A percentile compares a stretch with the other conserved stretches of the same genome.
phyloP scores from a whole-genome alignment of 2,113 vertebrate genomes.

The Camelus bactrianus region DNA sequence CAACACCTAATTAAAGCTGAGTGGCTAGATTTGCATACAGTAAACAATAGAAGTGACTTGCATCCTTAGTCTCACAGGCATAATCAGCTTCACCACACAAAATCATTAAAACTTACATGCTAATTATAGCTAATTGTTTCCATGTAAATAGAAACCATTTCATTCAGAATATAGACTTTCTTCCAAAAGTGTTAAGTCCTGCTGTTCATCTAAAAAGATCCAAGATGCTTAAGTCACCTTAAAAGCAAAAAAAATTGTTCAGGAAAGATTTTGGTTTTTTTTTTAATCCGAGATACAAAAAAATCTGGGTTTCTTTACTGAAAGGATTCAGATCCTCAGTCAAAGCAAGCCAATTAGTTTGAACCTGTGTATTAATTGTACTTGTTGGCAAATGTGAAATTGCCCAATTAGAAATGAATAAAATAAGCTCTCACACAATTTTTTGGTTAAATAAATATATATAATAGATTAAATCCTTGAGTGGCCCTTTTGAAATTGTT shows the following conservation, averaged over 20 bases:
- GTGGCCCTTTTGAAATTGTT: constrained; percentile 81
- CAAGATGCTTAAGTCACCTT: constrained; percentile 64
- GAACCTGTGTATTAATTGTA: constrained; percentile 81
- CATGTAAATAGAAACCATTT: constrained; percentile 84
- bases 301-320: constrained; percentile 72
- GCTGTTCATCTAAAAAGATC: constrained; percentile 77
- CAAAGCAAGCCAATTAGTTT: constrained; percentile 85
- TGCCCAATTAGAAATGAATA: constrained; percentile 89
- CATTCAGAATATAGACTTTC: constrained; percentile 78
- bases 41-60: constrained; percentile 87
- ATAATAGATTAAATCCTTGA: constrained; percentile 83
- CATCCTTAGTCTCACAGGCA: constrained; percentile 81
- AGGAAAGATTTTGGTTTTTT: neutral
- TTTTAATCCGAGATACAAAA: neutral
- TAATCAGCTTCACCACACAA: constrained; percentile 87
- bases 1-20: constrained; percentile 89
- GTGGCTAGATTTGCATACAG: constrained; percentile 88
- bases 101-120: constrained; percentile 87
- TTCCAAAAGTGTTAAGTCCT: constrained; percentile 70
- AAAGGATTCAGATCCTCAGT: constrained; percentile 59
- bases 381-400: constrained; percentile 81
- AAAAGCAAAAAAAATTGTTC: constrained; percentile 63
- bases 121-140: constrained; percentile 89
- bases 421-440: constrained; percentile 81
- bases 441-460: constrained; percentile 87